phyloP scores from a whole-genome alignment of 1,140 invertebrate genomes.

The Callitettix versicolor region DNA sequence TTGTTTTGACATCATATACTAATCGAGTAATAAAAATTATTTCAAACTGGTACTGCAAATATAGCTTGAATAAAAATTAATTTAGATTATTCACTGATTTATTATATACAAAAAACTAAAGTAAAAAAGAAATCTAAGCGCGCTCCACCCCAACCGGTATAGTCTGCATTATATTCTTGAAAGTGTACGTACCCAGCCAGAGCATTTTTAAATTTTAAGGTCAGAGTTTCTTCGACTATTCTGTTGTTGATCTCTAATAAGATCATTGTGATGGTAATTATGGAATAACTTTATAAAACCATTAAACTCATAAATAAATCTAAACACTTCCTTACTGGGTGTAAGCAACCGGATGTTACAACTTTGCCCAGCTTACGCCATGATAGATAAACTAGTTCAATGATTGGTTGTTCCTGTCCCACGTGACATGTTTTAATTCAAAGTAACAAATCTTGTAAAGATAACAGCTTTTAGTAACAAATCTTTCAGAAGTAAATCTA shows the following conservation, averaged over 20 bases:
- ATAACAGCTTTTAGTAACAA: too few species aligned
- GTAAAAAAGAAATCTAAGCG: neutral
- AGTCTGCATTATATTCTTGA: slow-evolving; percentile 1
- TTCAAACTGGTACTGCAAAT: too few species aligned
- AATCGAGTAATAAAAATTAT: too few species aligned
- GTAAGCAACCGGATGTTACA: slow-evolving; percentile 16
- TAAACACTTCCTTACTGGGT: slow-evolving; percentile 12
- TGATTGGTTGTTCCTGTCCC: too few species aligned
- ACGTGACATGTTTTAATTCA: too few species aligned
- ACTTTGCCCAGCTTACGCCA: too few species aligned
- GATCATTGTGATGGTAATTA: slow-evolving; percentile 67
- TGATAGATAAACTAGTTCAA: too few species aligned
- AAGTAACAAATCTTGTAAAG: too few species aligned
- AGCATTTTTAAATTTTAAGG: slow-evolving; percentile 90
- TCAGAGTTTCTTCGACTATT: slow-evolving; percentile 91
- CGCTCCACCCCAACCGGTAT: slow-evolving; percentile 17
- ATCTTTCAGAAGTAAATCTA: too few species aligned
- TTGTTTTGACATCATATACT: too few species aligned
- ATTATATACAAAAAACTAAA: neutral
- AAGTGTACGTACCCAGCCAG: slow-evolving; percentile 69
- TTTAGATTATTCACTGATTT: too few species aligned
- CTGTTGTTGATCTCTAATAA: slow-evolving; percentile 97
- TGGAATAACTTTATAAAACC: slow-evolving; percentile 19
- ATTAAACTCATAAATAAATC: slow-evolving; percentile 8
- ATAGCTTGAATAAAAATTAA: too few species aligned